A percentile compares a stretch with the other conserved stretches of the same genome.
Conservation (phyloP, 2,888 invertebrate genomes). For the Anthrax anthrax region DNA sequence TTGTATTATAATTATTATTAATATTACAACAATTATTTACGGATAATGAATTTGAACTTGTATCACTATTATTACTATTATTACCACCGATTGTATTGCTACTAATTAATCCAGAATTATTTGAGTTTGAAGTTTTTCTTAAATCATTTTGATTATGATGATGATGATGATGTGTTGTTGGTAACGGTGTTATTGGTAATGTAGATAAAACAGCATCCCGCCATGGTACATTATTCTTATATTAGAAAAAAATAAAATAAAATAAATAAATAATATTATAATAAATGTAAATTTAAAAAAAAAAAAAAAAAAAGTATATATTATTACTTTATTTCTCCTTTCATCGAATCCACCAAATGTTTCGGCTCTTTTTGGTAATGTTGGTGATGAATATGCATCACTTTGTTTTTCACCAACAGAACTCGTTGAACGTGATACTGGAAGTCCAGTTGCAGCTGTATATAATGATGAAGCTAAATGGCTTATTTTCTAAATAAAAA, state of each 20-base stretch:
- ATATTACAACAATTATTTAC: constrained; percentile 4
- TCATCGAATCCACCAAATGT: constrained; percentile 92
- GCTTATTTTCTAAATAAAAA: constrained; percentile 46
- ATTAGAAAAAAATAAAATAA: too few relatives aligned
- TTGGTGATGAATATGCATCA: constrained; percentile 68
- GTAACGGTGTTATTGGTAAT: constrained; percentile 30
- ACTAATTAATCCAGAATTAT: neutral
- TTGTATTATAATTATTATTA: constrained; percentile 7
- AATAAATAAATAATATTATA: too few relatives aligned
- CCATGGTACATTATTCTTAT: constrained; percentile 29
- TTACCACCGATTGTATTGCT: constrained; percentile 4
- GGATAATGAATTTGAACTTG: constrained; percentile 12
- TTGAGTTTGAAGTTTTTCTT: neutral
- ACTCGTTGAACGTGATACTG: constrained; percentile 78
- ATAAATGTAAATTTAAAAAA: too few relatives aligned
- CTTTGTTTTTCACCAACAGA: constrained; percentile 89
- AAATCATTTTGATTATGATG: constrained; percentile 2
- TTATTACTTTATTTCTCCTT: constrained; percentile 27
- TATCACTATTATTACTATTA: constrained; percentile 5
- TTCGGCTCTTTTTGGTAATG: constrained; percentile 82
- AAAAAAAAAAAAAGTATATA: neutral
- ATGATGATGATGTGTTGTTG: constrained; percentile 15
- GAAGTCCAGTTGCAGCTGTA: constrained; percentile 50
- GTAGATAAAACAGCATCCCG: constrained; percentile 38
- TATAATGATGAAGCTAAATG: constrained; percentile 60